Percentiles rank a stretch among this genome's conserved stretches.
Conservation (phyloP, 2,797 vertebrate species). For the Garrulus glandarius region DNA sequence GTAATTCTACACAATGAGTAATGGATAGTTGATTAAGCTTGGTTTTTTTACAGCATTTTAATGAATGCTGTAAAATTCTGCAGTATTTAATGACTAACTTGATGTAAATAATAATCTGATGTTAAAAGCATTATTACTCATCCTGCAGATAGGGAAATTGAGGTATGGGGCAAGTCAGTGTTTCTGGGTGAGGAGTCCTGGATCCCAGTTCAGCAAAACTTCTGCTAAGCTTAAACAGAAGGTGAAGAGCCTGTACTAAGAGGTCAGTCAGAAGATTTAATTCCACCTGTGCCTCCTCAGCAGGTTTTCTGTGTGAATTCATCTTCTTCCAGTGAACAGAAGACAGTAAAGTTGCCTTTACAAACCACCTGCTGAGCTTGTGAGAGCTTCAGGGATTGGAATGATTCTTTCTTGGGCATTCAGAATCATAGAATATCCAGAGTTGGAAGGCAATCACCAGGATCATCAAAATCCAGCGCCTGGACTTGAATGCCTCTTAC, state of each 20-base stretch:
- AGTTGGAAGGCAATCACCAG: fast-evolving
- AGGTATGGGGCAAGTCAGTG: fast-evolving
- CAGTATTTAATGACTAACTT: background rate
- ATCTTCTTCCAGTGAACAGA: background rate
- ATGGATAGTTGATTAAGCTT: background rate
- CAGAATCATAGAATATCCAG: too few relatives aligned
- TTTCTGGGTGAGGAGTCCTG: background rate
- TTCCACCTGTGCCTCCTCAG: background rate
- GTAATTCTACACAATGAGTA: background rate
- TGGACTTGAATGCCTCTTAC: background rate
- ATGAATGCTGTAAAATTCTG: background rate
- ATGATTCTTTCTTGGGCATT: background rate
- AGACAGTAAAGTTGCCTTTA: background rate
- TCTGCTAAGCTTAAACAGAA: background rate
- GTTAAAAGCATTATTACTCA: background rate
- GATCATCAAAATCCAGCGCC: background rate
- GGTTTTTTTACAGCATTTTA: background rate
- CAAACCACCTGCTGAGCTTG: background rate
- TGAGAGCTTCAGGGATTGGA: background rate
- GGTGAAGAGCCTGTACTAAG: background rate
- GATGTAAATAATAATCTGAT: background rate
- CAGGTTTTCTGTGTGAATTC: background rate
- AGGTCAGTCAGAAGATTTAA: background rate
- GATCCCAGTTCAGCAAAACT: background rate
- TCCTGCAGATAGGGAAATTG: background rate